phyloP scores from a whole-genome alignment of 1,140 invertebrate genomes.

The Camponotus floridanus region DNA sequence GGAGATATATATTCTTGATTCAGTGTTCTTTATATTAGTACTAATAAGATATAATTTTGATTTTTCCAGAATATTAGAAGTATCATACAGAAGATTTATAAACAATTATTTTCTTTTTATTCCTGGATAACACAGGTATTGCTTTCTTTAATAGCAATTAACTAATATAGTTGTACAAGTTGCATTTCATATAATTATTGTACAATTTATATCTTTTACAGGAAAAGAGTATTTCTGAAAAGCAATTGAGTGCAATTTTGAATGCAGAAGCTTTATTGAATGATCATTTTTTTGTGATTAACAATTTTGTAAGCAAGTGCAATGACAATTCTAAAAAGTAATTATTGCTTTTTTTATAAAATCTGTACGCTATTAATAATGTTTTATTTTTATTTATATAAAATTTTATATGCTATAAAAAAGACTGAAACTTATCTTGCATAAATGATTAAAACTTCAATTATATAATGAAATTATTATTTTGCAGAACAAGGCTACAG shows the following conservation, averaged over 20 bases:
- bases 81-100: slow-evolving; percentile 56
- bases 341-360: slow-evolving; percentile 38
- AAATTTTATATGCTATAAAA: background rate
- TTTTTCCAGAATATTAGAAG: slow-evolving; percentile 64
- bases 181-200: slow-evolving; percentile 15
- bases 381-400: background rate
- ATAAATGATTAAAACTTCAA: too few relatives aligned
- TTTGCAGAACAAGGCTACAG: slow-evolving; percentile 69
- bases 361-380: background rate
- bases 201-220: slow-evolving; percentile 63
- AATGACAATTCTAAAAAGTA: slow-evolving; percentile 70
- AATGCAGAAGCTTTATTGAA: slow-evolving; percentile 78
- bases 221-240: slow-evolving; percentile 66
- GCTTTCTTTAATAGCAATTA: background rate
- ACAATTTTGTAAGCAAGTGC: slow-evolving; percentile 69
- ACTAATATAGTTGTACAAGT: background rate
- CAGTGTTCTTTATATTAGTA: background rate
- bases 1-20: background rate
- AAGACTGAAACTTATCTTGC: background rate
- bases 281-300: slow-evolving; percentile 79
- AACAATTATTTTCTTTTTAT: slow-evolving; percentile 56
- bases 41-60: slow-evolving; percentile 33
- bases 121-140: slow-evolving; percentile 67
- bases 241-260: slow-evolving; percentile 78
- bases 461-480: slow-evolving; percentile 44